Percentiles rank a stretch among this genome's conserved stretches.
phyloP scores from a whole-genome alignment of 2,888 invertebrate genomes.

The Hypena proboscidalis region DNA sequence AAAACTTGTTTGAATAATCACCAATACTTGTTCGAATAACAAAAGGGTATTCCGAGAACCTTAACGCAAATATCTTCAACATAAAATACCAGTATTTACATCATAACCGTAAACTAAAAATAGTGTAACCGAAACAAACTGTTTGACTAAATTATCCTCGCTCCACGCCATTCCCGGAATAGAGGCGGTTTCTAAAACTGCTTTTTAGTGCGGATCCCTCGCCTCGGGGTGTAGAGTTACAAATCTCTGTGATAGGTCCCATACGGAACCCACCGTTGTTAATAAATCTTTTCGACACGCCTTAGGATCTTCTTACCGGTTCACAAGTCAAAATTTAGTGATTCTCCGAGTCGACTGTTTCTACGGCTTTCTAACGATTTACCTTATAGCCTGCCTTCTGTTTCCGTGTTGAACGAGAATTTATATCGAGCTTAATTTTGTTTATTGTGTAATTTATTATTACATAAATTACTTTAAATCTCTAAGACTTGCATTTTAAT shows the following conservation, averaged over 20 bases:
- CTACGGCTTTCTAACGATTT: conserved; percentile 35
- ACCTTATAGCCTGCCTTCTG: conserved; percentile 6
- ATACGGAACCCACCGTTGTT: conserved; percentile 44
- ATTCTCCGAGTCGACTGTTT: conserved; percentile 40
- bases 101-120: conserved; percentile 27
- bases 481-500: not conserved
- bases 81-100: conserved; percentile 14
- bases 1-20: conserved; percentile 17
- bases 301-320: conserved; percentile 50
- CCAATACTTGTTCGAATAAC: conserved; percentile 31
- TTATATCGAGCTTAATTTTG: conserved; percentile 1
- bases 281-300: conserved; percentile 63
- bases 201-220: conserved; percentile 48
- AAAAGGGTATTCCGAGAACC: conserved; percentile 8
- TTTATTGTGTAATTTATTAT: not conserved
- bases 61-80: conserved; percentile 13
- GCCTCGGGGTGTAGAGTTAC: conserved; percentile 53
- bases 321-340: conserved; percentile 51
- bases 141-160: conserved; percentile 39
- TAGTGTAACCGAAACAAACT: conserved; percentile 35
- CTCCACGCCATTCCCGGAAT: conserved; percentile 52
- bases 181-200: conserved; percentile 54
- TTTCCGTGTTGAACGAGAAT: conserved; percentile 3
- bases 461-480: not conserved
- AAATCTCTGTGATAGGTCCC: conserved; percentile 58